Conservation (phyloP, 2,797 vertebrate genomes). For the Sebastiscus albofasciatus region DNA sequence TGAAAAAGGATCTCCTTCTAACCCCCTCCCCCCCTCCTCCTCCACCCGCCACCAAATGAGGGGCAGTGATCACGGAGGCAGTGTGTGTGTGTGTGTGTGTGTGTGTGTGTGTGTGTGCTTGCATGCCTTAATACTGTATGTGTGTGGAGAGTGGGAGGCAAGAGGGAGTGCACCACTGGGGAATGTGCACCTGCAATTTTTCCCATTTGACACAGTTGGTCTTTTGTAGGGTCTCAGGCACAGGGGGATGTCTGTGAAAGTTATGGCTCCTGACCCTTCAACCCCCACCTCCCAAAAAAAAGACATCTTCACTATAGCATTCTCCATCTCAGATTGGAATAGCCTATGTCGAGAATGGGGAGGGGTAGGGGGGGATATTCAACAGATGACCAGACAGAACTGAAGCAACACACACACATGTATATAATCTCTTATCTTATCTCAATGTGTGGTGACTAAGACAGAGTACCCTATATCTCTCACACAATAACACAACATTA, state of each 20-base stretch:
- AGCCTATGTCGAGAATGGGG: background rate
- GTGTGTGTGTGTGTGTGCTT: conserved; percentile 11
- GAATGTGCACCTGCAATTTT: conserved; percentile 83
- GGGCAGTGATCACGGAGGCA: conserved; percentile 59
- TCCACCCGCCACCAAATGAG: conserved; percentile 54
- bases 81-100: conserved; percentile 8
- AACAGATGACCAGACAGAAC: conserved; percentile 8
- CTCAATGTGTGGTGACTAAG: background rate
- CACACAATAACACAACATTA: background rate
- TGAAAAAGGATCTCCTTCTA: conserved; percentile 72
- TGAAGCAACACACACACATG: background rate
- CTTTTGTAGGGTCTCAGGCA: conserved; percentile 71
- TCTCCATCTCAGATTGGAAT: conserved; percentile 15
- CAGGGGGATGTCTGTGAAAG: conserved; percentile 61
- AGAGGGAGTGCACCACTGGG: conserved; percentile 56
- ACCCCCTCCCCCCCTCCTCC: background rate
- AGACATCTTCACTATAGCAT: conserved; percentile 40
- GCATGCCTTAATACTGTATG: conserved; percentile 35
- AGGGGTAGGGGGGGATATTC: background rate
- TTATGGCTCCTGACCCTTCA: conserved; percentile 45
- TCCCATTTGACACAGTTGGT: conserved; percentile 79
- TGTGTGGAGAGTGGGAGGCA: conserved; percentile 48
- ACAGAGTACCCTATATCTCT: background rate
- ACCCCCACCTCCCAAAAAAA: conserved; percentile 1
- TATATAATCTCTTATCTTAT: background rate